Percentiles rank a stretch among this genome's conserved stretches.
These are phyloP conservation scores for Ichneumoninae sp. DNA, from an alignment of 2,888 invertebrate species.

Conservation along the genomic window DNA sequence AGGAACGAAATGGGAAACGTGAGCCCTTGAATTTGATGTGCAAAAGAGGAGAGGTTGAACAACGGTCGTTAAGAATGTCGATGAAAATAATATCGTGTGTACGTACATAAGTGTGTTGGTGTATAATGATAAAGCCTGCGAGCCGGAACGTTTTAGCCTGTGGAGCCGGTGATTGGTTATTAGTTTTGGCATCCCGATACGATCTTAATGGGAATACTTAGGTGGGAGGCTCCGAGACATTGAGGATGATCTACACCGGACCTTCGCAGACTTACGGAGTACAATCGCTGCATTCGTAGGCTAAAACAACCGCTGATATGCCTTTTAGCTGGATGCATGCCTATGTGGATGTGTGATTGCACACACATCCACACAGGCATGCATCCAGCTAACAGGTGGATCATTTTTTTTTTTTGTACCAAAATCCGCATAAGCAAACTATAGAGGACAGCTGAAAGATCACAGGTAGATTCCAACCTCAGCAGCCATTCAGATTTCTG, in stretches of 20 bases:
- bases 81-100: conserved; percentile 38
- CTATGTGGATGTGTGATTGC: too few relatives aligned
- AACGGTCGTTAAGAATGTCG: conserved; percentile 44
- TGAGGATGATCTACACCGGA: conserved; percentile 79
- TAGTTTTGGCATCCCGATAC: conserved; percentile 82
- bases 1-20: neutral
- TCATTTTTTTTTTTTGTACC: neutral
- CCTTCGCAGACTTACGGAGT: conserved; percentile 56
- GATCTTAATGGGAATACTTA: conserved; percentile 83
- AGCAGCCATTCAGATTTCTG: too few relatives aligned
- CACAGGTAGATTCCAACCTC: neutral
- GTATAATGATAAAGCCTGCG: conserved; percentile 80
- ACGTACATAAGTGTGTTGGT: conserved; percentile 72
- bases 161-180: conserved; percentile 81
- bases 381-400: neutral
- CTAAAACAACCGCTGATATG: neutral
- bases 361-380: neutral
- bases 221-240: conserved; percentile 82
- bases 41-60: conserved; percentile 28
- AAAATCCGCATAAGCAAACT: neutral
- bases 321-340: too few relatives aligned
- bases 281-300: conserved; percentile 13
- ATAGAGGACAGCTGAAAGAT: neutral
- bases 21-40: conserved; percentile 17
- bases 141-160: conserved; percentile 71